These are phyloP conservation scores for Megalops cyprinoides DNA, from an alignment of 2,797 vertebrate genomes.

Conservation along the genomic window DNA sequence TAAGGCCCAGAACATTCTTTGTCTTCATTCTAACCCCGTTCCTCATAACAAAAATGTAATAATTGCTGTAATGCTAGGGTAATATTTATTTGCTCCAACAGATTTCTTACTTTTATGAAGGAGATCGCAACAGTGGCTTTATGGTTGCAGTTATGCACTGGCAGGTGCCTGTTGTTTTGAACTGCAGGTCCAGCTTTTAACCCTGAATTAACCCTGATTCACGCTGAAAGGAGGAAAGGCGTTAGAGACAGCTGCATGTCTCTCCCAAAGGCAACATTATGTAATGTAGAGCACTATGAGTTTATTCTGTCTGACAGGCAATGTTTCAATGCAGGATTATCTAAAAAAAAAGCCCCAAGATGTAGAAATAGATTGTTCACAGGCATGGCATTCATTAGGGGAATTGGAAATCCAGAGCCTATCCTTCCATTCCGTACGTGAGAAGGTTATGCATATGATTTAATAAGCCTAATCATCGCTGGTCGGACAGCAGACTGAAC, in stretches of 20 bases:
- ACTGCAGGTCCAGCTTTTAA: background rate
- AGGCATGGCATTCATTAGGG: background rate
- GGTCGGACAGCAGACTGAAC: background rate
- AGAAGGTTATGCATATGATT: constrained; percentile 38
- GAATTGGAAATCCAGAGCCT: background rate
- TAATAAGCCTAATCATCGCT: background rate
- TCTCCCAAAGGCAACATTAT: background rate
- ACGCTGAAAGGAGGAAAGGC: background rate
- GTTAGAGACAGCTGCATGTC: background rate
- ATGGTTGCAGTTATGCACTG: background rate
- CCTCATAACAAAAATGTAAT: background rate
- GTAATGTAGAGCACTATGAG: no score
- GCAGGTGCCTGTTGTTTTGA: background rate
- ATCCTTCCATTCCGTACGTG: constrained; percentile 22
- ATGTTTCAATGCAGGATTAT: no score
- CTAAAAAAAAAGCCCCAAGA: no score
- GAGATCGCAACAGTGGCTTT: background rate
- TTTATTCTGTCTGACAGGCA: no score
- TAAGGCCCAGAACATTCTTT: background rate
- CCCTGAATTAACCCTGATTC: background rate
- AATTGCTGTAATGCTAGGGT: background rate
- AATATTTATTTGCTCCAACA: background rate
- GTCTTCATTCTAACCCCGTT: background rate
- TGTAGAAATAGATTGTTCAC: no score
- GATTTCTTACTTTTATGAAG: background rate